Percentiles rank a stretch among this genome's conserved stretches.
phyloP scores from a whole-genome alignment of 1,140 invertebrate species.

The Brachionus rotundiformis region DNA sequence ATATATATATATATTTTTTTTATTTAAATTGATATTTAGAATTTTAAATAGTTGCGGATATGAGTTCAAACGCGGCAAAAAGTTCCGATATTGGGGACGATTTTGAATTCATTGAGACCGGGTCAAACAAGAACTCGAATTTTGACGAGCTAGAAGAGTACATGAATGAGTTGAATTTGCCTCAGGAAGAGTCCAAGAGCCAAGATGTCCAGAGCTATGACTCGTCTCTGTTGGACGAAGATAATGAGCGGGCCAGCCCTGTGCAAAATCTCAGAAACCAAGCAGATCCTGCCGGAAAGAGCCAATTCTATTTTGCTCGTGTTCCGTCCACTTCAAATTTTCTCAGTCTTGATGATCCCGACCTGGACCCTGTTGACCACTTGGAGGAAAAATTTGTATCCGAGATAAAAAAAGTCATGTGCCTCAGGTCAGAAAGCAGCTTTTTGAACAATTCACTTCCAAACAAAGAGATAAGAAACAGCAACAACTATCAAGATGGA shows the following conservation, averaged over 20 bases:
- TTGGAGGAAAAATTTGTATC: background rate
- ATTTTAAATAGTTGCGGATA: background rate
- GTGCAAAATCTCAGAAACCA: background rate
- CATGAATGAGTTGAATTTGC: background rate
- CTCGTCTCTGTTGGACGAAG: background rate
- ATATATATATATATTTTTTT: background rate
- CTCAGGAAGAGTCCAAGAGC: background rate
- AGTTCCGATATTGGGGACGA: background rate
- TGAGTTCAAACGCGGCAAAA: constrained; percentile 6
- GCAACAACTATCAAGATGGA: background rate
- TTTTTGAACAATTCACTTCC: background rate
- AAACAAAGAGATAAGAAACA: background rate
- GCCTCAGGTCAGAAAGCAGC: background rate
- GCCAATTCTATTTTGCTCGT: background rate
- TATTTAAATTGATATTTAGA: background rate
- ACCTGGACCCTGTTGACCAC: background rate
- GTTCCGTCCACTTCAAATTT: background rate
- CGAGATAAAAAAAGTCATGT: background rate
- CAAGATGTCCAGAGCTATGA: background rate
- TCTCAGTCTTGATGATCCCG: background rate
- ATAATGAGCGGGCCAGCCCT: background rate
- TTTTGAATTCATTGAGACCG: background rate
- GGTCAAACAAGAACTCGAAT: background rate
- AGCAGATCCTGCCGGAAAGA: background rate
- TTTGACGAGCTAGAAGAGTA: constrained; percentile 21